These are phyloP conservation scores for Geodia barretti DNA, from an alignment of 37 sponge, comb jelly and placozoan species.

Conservation along the genomic window DNA sequence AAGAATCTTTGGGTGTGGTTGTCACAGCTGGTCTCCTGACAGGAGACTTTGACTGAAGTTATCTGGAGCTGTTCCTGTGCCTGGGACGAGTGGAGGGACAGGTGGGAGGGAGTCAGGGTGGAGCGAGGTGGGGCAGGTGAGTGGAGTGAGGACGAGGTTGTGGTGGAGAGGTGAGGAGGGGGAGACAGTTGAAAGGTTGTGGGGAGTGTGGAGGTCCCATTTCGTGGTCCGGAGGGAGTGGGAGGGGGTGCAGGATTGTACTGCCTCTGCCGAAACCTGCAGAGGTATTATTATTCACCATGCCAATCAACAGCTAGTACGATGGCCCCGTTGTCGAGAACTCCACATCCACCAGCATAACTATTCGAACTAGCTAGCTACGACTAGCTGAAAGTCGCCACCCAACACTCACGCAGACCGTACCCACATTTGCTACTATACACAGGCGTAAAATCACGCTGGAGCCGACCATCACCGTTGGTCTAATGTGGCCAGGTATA, in stretches of 20 bases:
- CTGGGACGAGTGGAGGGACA: conserved; percentile 1
- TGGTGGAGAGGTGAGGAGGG: background rate
- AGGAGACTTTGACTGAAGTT: conserved; percentile 12
- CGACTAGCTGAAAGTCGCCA: too few species aligned
- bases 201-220: background rate
- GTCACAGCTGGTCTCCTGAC: conserved; percentile 2
- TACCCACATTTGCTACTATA: too few species aligned
- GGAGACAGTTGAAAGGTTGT: background rate
- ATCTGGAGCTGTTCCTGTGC: conserved; percentile 1
- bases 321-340: too few species aligned
- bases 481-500: too few species aligned
- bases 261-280: background rate
- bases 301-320: too few species aligned
- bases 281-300: too few species aligned
- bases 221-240: background rate
- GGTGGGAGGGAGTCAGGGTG: background rate
- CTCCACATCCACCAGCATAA: too few species aligned
- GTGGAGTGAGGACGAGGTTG: background rate
- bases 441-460: too few species aligned
- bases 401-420: too few species aligned
- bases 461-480: too few species aligned
- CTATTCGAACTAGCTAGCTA: too few species aligned
- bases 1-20: conserved; percentile 45
- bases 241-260: background rate
- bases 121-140: background rate